Evolutionary conservation across 2,797 vertebrate species (phyloP).

Genomic region (Pangasius djambal): DNA sequence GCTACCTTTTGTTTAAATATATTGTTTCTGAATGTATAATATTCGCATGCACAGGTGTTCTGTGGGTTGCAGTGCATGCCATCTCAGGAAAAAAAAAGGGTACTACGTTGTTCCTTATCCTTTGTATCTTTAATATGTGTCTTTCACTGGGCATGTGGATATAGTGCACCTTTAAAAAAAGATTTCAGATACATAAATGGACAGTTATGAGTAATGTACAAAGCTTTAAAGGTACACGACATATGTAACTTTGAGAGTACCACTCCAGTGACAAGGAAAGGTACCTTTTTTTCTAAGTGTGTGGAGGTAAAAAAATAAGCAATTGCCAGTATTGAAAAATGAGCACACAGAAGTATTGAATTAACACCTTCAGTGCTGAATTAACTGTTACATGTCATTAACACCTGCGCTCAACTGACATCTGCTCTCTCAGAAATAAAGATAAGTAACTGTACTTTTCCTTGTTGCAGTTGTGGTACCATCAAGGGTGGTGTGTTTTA

Average conservation of each 20-base stretch:
- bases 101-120: neutral
- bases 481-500: neutral
- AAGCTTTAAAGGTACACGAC: neutral
- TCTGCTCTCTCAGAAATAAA: neutral
- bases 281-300: neutral
- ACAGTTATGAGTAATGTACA: neutral
- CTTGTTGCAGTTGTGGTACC: neutral
- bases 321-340: neutral
- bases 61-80: neutral
- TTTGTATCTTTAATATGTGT: neutral
- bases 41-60: neutral
- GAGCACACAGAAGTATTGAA: neutral
- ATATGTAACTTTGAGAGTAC: neutral
- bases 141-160: neutral
- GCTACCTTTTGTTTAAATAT: neutral
- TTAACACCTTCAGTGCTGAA: neutral
- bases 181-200: too few species aligned
- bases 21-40: neutral
- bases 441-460: neutral
- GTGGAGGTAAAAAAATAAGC: neutral
- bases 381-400: neutral
- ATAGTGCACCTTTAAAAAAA: neutral
- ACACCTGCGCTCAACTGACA: neutral
- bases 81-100: neutral
- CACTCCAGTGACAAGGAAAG: neutral